These are phyloP conservation scores for Gastracanthus pulcherrimus DNA, from an alignment of 2,888 invertebrate genomes.

Conservation along the genomic window DNA sequence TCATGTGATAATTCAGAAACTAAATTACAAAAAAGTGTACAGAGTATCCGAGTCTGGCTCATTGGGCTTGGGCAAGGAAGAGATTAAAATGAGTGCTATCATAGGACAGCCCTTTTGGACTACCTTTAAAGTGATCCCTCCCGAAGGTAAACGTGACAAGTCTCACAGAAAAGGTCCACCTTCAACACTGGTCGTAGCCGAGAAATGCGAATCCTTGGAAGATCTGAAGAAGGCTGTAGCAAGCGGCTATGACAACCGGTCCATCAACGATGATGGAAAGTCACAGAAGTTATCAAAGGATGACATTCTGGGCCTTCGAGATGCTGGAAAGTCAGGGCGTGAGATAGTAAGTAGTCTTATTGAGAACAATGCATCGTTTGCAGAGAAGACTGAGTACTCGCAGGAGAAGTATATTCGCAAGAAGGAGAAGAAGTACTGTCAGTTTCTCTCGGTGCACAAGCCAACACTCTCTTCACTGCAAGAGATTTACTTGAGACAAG, in stretches of 20 bases:
- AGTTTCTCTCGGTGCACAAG: conserved; percentile 87
- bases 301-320: conserved; percentile 89
- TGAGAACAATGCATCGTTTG: conserved; percentile 94
- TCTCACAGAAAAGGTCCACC: conserved; percentile 52
- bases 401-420: conserved; percentile 97
- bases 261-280: conserved; percentile 87
- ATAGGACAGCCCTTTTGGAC: conserved; percentile 86
- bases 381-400: conserved; percentile 92
- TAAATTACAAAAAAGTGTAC: conserved; percentile 87
- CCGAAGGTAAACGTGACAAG: conserved; percentile 8
- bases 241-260: conserved; percentile 90
- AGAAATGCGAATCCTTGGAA: conserved; percentile 81
- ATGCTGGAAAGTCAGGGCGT: conserved; percentile 86
- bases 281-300: conserved; percentile 91
- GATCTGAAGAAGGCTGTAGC: conserved; percentile 82
- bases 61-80: conserved; percentile 85
- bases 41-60: conserved; percentile 84
- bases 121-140: conserved; percentile 85
- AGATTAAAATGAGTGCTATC: conserved; percentile 83
- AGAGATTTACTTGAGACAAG: conserved; percentile 90
- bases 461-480: conserved; percentile 90
- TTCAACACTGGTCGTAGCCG: conserved; percentile 75
- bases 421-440: conserved; percentile 96
- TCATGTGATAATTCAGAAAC: conserved; percentile 87
- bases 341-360: conserved; percentile 93